A percentile compares a stretch with the other conserved stretches of the same genome.
These are phyloP conservation scores for Coecobrya sp. DNA, from an alignment of 2,888 invertebrate genomes.

Conservation along the genomic window DNA sequence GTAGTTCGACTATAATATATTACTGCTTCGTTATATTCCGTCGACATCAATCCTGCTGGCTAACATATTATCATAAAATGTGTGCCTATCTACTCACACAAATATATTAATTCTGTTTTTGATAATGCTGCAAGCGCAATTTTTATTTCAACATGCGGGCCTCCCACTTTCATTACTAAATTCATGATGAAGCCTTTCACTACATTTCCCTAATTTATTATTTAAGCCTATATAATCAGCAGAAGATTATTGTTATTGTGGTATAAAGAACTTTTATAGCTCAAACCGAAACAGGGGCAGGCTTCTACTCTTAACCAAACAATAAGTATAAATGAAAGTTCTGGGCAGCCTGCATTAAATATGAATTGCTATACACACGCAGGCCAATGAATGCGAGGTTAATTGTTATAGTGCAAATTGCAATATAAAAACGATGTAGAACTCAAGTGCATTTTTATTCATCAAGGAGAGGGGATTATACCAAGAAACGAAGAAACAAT, in stretches of 20 bases:
- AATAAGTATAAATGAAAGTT: conserved; percentile 39
- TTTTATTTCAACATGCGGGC: conserved; percentile 55
- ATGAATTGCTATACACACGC: background rate
- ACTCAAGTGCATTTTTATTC: conserved; percentile 13
- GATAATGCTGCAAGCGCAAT: conserved; percentile 51
- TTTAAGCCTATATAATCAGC: conserved; percentile 63
- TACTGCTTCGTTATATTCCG: background rate
- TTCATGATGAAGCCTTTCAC: conserved; percentile 69
- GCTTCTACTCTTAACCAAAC: conserved; percentile 21
- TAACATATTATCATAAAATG: conserved; percentile 19
- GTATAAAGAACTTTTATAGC: conserved; percentile 45
- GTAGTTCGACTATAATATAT: conserved; percentile 2
- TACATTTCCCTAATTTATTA: conserved; percentile 74
- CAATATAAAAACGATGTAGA: background rate
- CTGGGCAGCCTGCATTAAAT: conserved; percentile 23
- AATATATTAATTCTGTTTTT: conserved; percentile 35
- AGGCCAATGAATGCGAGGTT: conserved; percentile 27
- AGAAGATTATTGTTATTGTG: conserved; percentile 61
- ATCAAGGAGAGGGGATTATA: background rate
- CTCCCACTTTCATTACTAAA: conserved; percentile 73
- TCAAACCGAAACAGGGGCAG: conserved; percentile 29
- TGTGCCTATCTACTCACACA: conserved; percentile 25
- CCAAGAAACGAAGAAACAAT: background rate
- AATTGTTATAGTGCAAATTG: conserved; percentile 40
- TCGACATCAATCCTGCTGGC: conserved; percentile 12